Conservation (phyloP, 2,888 invertebrate species). For the Octodonta nipae region DNA sequence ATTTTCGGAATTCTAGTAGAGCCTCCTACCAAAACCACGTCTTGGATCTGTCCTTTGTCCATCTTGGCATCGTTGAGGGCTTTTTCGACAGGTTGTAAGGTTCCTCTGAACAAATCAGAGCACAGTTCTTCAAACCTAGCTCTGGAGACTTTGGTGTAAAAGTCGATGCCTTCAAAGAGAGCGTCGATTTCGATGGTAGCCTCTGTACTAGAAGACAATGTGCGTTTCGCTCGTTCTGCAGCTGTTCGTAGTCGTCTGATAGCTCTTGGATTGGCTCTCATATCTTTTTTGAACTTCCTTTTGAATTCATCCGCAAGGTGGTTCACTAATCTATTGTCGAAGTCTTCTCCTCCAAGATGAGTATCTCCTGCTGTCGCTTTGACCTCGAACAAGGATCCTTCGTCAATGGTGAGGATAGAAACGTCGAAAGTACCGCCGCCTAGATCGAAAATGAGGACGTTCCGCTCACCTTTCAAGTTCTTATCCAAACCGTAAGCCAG, state of each 20-base stretch:
- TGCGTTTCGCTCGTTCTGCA: slow-evolving; percentile 65
- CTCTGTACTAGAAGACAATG: slow-evolving; percentile 62
- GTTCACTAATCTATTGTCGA: slow-evolving; percentile 43
- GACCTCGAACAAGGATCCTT: slow-evolving; percentile 70
- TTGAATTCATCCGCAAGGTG: slow-evolving; percentile 55
- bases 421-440: slow-evolving; percentile 65
- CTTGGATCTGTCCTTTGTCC: slow-evolving; percentile 62
- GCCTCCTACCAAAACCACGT: slow-evolving; percentile 69
- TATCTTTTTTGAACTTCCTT: slow-evolving; percentile 56
- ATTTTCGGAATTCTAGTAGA: slow-evolving; percentile 70
- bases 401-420: slow-evolving; percentile 69
- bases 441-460: slow-evolving; percentile 53
- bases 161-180: slow-evolving; percentile 58
- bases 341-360: slow-evolving; percentile 66
- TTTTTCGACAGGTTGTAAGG: slow-evolving; percentile 55
- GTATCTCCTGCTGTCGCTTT: slow-evolving; percentile 75
- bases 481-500: slow-evolving; percentile 22
- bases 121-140: slow-evolving; percentile 66
- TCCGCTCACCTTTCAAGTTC: slow-evolving; percentile 18
- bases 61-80: slow-evolving; percentile 63
- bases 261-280: slow-evolving; percentile 45
- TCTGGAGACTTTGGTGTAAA: slow-evolving; percentile 58
- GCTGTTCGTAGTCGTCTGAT: slow-evolving; percentile 58
- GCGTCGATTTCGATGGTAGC: slow-evolving; percentile 65
- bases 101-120: slow-evolving; percentile 52